phyloP scores from a whole-genome alignment of 2,888 invertebrate species.

The Agriotes lineatus region DNA sequence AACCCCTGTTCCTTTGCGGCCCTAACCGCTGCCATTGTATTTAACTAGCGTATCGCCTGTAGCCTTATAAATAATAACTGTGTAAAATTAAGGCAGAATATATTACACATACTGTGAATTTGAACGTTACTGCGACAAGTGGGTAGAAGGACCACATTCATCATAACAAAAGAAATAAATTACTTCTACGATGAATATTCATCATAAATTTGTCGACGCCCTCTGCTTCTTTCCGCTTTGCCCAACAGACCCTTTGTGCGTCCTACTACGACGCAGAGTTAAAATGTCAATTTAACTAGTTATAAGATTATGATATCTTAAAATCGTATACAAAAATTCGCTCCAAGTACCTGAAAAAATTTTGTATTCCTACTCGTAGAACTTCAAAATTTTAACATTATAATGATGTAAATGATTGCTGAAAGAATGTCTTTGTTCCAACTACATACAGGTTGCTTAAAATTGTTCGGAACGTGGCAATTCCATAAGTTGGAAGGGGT shows the following conservation, averaged over 20 bases:
- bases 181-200: conserved; percentile 48
- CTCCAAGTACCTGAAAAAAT: too few species aligned
- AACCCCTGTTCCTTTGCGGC: too few species aligned
- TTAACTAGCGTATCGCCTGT: too few species aligned
- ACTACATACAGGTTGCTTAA: too few species aligned
- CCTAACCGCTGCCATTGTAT: too few species aligned
- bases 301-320: conserved; percentile 8
- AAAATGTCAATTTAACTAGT: conserved; percentile 21
- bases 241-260: conserved; percentile 20
- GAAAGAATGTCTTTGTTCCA: too few species aligned
- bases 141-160: conserved; percentile 13
- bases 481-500: too few species aligned
- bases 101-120: conserved; percentile 1
- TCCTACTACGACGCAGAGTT: conserved; percentile 16
- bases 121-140: conserved; percentile 14
- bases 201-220: conserved; percentile 33
- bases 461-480: too few species aligned
- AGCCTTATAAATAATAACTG: background rate
- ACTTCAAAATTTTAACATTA: too few species aligned
- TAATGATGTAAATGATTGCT: too few species aligned
- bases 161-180: conserved; percentile 49
- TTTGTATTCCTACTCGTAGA: too few species aligned
- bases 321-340: background rate
- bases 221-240: conserved; percentile 17
- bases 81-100: conserved; percentile 1